Conservation (phyloP, 1,140 invertebrate genomes). For the Leptoteleia sp. region DNA sequence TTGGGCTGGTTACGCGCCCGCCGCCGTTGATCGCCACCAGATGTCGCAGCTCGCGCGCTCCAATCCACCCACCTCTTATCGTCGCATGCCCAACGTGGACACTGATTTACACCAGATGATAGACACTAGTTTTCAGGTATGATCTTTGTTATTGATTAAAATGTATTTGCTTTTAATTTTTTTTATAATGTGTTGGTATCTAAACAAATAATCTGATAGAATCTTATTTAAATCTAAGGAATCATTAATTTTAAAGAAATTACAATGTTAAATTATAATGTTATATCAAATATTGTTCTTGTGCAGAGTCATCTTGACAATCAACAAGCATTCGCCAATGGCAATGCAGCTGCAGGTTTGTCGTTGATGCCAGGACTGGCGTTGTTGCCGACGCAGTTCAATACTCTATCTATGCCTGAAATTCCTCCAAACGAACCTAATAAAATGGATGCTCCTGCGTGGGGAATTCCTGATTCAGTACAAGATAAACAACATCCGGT, state of each 20-base stretch:
- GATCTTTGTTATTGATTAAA: neutral
- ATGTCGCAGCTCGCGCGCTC: constrained; percentile 71
- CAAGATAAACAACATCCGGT: constrained; percentile 80
- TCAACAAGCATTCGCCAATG: constrained; percentile 77
- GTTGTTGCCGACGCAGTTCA: constrained; percentile 76
- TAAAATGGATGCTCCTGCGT: constrained; percentile 77
- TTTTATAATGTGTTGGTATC: too few species aligned
- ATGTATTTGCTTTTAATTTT: neutral
- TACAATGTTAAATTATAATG: too few species aligned
- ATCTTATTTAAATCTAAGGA: too few species aligned
- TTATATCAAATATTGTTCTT: too few species aligned
- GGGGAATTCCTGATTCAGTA: constrained; percentile 77
- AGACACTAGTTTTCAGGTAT: constrained; percentile 80
- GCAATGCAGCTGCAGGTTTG: constrained; percentile 72
- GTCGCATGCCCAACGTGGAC: constrained; percentile 76
- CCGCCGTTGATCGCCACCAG: constrained; percentile 76
- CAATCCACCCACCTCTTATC: constrained; percentile 70
- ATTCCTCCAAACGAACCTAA: constrained; percentile 75
- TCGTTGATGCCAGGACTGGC: constrained; percentile 76
- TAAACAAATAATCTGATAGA: too few species aligned
- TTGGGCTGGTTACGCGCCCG: constrained; percentile 71
- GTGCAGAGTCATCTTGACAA: constrained; percentile 78
- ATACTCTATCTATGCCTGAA: constrained; percentile 73
- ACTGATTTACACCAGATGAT: constrained; percentile 79
- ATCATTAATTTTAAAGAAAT: too few species aligned